These are phyloP conservation scores for Anas platyrhynchos DNA, from an alignment of 2,113 vertebrate genomes.

Conservation along the genomic window DNA sequence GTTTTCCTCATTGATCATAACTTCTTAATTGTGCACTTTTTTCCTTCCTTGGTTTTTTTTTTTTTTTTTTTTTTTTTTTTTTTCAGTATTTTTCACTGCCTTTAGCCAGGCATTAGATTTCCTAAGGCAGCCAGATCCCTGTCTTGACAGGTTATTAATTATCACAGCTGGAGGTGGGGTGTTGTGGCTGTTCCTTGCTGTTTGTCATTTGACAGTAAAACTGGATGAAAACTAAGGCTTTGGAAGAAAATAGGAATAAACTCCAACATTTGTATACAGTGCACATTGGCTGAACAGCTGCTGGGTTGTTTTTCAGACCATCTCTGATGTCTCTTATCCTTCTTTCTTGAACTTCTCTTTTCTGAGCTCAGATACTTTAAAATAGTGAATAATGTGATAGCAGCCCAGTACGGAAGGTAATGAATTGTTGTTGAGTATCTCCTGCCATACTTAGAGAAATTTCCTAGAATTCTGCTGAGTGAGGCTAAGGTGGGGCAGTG, in stretches of 20 bases:
- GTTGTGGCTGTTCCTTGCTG: conserved; percentile 34
- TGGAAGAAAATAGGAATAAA: conserved; percentile 32
- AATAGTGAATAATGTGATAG: background rate
- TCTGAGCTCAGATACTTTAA: conserved; percentile 20
- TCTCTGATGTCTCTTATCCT: background rate
- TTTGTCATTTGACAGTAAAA: conserved; percentile 58
- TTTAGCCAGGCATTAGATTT: conserved; percentile 55
- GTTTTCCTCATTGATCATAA: background rate
- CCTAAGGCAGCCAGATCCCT: conserved; percentile 22
- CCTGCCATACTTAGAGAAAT: background rate
- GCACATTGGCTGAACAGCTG: conserved; percentile 53
- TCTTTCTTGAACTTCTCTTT: background rate
- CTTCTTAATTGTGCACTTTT: background rate
- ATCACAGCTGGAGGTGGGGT: conserved; percentile 61
- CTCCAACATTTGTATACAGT: conserved; percentile 34
- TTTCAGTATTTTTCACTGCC: conserved; percentile 28
- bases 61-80: background rate
- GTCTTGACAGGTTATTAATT: conserved; percentile 72
- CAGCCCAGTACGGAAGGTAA: background rate
- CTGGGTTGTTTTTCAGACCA: conserved; percentile 44
- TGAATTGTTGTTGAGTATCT: background rate
- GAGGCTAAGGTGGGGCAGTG: background rate
- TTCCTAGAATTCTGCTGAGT: background rate
- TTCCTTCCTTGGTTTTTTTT: background rate
- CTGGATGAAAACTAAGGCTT: conserved; percentile 29